Evolutionary conservation across 2,113 vertebrate species (phyloP).

Genomic region (Aegotheles bennettii): DNA sequence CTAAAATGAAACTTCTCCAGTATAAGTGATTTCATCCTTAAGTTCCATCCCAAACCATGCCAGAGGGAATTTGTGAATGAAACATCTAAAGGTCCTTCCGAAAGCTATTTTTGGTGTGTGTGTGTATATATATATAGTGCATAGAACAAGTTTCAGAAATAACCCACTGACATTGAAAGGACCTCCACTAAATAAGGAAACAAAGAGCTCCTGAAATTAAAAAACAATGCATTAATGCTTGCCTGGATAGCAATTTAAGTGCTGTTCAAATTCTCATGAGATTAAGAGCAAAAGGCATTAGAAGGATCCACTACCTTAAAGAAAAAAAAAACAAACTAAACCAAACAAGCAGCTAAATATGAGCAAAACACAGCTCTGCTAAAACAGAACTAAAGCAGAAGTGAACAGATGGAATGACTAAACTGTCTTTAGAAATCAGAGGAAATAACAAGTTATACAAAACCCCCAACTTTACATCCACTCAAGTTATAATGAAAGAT

Average conservation of each 20-base stretch:
- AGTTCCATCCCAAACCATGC: not conserved
- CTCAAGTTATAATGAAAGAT: not conserved
- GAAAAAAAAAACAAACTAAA: not conserved
- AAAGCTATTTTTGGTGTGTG: not conserved
- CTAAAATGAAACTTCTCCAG: not conserved
- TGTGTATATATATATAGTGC: not conserved
- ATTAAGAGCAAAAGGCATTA: not conserved
- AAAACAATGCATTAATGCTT: not conserved
- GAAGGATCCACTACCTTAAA: not conserved
- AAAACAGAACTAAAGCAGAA: not conserved
- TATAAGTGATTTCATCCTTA: not conserved
- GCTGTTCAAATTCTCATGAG: not conserved
- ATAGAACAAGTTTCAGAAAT: not conserved
- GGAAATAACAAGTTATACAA: constrained; percentile 12
- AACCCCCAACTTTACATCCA: not conserved
- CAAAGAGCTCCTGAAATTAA: not conserved
- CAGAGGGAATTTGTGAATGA: not conserved
- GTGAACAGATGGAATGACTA: constrained; percentile 21
- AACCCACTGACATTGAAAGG: not conserved
- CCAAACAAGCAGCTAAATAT: not conserved
- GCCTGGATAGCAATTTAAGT: not conserved
- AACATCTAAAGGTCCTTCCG: not conserved
- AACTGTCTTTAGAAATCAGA: constrained; percentile 16
- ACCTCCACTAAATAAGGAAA: not conserved
- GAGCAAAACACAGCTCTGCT: not conserved